These are phyloP conservation scores for Microplitis deprimator DNA, from an alignment of 2,888 invertebrate genomes.

Conservation along the genomic window DNA sequence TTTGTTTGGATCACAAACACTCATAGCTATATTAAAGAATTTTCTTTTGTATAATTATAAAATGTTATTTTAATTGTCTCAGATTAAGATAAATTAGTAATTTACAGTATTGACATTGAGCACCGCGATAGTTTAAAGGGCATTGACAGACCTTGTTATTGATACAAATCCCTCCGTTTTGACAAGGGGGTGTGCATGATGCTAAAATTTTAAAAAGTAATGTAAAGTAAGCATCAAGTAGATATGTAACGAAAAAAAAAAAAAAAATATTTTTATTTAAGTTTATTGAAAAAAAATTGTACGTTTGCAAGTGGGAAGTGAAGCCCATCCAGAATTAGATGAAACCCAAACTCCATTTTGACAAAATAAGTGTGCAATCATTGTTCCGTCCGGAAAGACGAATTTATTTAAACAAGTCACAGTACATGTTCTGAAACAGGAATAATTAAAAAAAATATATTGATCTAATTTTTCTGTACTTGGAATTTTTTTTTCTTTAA, in stretches of 20 bases:
- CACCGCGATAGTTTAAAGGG: conserved; percentile 79
- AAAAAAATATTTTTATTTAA: background rate
- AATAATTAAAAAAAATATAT: conserved; percentile 45
- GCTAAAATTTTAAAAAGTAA: conserved; percentile 67
- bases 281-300: conserved; percentile 56
- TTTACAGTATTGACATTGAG: conserved; percentile 81
- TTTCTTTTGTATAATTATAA: background rate
- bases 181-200: conserved; percentile 81
- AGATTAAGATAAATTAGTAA: conserved; percentile 23
- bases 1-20: conserved; percentile 76
- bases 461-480: background rate
- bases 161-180: conserved; percentile 87
- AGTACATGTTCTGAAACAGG: conserved; percentile 75
- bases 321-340: conserved; percentile 75
- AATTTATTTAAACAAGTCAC: conserved; percentile 78
- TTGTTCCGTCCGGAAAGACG: conserved; percentile 81
- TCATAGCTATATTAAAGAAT: conserved; percentile 72
- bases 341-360: conserved; percentile 82
- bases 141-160: conserved; percentile 86
- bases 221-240: background rate
- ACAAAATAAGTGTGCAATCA: conserved; percentile 79
- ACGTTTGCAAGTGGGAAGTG: conserved; percentile 82
- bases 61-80: background rate
- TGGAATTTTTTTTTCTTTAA: background rate
- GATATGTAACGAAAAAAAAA: background rate